phyloP scores from a whole-genome alignment of 2,888 invertebrate species.

The Pocota personata region DNA sequence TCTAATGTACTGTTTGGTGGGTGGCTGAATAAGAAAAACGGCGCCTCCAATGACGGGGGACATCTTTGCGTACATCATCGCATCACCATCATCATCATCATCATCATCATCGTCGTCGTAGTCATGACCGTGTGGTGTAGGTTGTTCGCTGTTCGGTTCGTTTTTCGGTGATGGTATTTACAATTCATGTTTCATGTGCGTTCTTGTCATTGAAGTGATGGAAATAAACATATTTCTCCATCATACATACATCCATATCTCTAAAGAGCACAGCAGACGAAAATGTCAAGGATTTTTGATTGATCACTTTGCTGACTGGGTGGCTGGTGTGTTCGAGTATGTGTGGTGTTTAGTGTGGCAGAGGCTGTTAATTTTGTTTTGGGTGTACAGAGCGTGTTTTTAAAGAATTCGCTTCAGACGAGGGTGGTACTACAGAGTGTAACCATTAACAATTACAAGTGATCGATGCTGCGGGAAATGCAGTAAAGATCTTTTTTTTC shows the following conservation, averaged over 20 bases:
- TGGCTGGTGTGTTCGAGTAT: not conserved
- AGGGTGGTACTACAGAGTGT: conserved; percentile 27
- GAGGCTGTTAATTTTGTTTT: conserved; percentile 51
- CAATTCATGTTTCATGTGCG: conserved; percentile 72
- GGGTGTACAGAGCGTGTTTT: not conserved
- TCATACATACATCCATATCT: conserved; percentile 27
- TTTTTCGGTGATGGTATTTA: conserved; percentile 67
- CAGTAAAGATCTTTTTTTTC: conserved; percentile 44
- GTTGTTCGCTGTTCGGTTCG: conserved; percentile 15
- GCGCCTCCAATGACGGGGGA: conserved; percentile 50
- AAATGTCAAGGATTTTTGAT: conserved; percentile 73
- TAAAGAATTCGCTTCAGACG: conserved; percentile 2
- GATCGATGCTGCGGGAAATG: conserved; percentile 70
- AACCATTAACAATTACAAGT: conserved; percentile 68
- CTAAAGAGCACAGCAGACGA: conserved; percentile 38
- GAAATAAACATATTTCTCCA: conserved; percentile 71
- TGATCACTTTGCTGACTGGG: conserved; percentile 69
- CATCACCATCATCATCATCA: conserved; percentile 45
- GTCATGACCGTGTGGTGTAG: conserved; percentile 43
- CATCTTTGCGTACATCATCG: conserved; percentile 69
- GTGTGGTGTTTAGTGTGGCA: conserved; percentile 3
- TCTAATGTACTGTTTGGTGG: conserved; percentile 60
- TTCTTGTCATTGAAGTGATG: conserved; percentile 66
- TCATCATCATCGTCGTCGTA: conserved; percentile 1
- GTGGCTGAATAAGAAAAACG: conserved; percentile 48